phyloP scores from a whole-genome alignment of 92 coral and sea anemone genomes.

The Umimayanthus chanpuru region DNA sequence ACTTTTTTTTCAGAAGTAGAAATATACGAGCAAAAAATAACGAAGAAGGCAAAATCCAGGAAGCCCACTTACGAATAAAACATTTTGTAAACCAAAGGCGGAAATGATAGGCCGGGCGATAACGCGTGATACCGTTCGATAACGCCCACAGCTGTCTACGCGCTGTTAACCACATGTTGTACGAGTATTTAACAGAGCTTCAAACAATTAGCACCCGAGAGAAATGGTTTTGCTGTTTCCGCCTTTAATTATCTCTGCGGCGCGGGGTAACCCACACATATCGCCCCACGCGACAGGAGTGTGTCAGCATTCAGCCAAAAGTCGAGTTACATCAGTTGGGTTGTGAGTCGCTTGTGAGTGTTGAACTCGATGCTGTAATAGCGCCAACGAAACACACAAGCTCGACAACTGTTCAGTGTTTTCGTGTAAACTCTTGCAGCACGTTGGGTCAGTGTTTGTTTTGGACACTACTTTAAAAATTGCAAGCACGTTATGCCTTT shows the following conservation, averaged over 20 bases:
- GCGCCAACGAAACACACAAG: neutral
- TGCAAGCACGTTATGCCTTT: neutral
- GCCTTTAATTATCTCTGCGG: neutral
- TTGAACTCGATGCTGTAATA: too few species aligned
- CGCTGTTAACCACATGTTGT: conserved; percentile 13
- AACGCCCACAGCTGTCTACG: conserved; percentile 11
- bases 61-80: neutral
- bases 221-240: neutral
- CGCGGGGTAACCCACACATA: neutral
- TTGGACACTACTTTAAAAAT: neutral
- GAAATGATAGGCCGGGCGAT: neutral
- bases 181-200: conserved; percentile 1
- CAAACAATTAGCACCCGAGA: conserved; percentile 25
- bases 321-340: neutral
- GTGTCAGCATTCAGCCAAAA: too few species aligned
- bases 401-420: neutral
- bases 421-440: neutral
- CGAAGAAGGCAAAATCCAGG: neutral
- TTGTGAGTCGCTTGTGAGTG: neutral
- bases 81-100: neutral
- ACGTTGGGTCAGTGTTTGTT: neutral
- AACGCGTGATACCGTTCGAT: neutral
- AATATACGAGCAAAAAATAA: too few species aligned
- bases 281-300: neutral
- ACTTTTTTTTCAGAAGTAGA: too few species aligned